Conservation (phyloP, 2,888 invertebrate species). For the Drosophila heteroneura region DNA sequence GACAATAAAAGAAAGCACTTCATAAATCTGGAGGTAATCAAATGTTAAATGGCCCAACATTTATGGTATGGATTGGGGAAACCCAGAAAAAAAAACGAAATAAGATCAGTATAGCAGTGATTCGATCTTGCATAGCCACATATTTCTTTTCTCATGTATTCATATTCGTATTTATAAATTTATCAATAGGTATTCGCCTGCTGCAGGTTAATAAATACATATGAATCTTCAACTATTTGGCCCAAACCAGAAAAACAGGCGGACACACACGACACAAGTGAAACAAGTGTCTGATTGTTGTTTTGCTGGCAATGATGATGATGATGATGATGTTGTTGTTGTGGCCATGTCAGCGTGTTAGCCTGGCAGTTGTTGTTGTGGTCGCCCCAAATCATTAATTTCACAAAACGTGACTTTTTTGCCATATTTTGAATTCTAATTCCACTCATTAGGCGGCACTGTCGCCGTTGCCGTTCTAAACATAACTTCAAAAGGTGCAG, state of each 20-base stretch:
- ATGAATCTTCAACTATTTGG: slow-evolving; percentile 13
- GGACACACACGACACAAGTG: slow-evolving; percentile 15
- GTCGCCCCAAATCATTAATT: slow-evolving; percentile 81
- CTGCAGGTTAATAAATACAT: slow-evolving; percentile 7
- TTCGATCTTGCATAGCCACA: not conserved
- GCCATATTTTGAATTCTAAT: slow-evolving; percentile 81
- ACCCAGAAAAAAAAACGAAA: not conserved
- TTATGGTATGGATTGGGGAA: not conserved
- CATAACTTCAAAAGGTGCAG: slow-evolving; percentile 80
- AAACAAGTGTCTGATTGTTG: slow-evolving; percentile 35
- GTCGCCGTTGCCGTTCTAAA: slow-evolving; percentile 65
- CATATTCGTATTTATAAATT: not conserved
- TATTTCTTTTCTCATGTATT: not conserved
- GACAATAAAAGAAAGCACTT: not conserved
- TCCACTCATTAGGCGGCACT: slow-evolving; percentile 74
- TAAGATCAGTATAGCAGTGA: not conserved
- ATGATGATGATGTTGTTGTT: slow-evolving; percentile 23
- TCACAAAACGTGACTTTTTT: slow-evolving; percentile 79
- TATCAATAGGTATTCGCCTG: not conserved
- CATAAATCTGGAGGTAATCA: not conserved
- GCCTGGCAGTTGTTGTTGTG: slow-evolving; percentile 24
- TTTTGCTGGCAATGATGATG: slow-evolving; percentile 8
- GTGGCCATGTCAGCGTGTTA: slow-evolving; percentile 41
- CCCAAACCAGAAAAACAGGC: slow-evolving; percentile 1
- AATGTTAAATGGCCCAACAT: not conserved